Conservation (phyloP, 2,797 vertebrate genomes). For the Chiloscyllium punctatum region DNA sequence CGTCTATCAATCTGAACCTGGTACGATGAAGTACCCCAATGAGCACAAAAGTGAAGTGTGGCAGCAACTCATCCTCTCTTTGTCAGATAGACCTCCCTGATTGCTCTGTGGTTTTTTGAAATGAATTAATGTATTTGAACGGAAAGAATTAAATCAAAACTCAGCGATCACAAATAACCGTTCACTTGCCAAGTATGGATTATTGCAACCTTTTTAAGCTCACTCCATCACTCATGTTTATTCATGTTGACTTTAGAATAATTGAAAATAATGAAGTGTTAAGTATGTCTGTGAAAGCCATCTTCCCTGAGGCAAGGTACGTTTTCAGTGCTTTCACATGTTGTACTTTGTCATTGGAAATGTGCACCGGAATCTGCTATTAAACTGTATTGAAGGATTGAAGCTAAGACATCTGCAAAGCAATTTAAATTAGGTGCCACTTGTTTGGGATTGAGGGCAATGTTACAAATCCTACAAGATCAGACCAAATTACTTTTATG, state of each 20-base stretch:
- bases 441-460: background rate
- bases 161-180: background rate
- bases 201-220: constrained; percentile 1
- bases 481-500: background rate
- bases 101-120: background rate
- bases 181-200: background rate
- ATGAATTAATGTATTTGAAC: background rate
- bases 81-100: background rate
- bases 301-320: background rate
- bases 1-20: background rate
- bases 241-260: constrained; percentile 14
- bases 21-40: background rate
- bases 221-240: background rate
- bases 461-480: background rate
- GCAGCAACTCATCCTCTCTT: background rate
- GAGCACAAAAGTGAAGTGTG: background rate
- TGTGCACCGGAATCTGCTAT: background rate
- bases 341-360: background rate
- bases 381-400: background rate
- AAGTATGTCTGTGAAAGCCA: constrained; percentile 8
- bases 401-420: background rate
- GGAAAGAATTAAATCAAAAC: constrained; percentile 31
- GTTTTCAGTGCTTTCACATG: background rate
- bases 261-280: constrained; percentile 33
- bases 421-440: background rate